These are phyloP conservation scores for Cantharis flavilabris DNA, from an alignment of 2,888 invertebrate genomes.

Conservation along the genomic window DNA sequence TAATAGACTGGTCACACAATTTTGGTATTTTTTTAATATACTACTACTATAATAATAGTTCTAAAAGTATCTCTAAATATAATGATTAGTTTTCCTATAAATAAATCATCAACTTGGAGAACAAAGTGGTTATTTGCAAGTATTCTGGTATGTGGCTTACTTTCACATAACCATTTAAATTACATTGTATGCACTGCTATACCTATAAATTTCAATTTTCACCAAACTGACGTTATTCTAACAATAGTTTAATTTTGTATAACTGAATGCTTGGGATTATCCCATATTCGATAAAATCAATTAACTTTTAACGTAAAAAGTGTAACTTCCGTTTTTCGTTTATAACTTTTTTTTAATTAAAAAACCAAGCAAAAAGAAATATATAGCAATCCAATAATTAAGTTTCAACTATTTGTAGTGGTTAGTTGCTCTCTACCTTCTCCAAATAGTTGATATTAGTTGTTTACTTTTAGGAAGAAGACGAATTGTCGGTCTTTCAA, in stretches of 20 bases:
- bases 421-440: neutral
- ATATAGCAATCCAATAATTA: neutral
- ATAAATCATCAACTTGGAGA: neutral
- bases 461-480: slow-evolving; percentile 33
- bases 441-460: slow-evolving; percentile 28
- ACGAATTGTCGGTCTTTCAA: slow-evolving; percentile 36
- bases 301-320: neutral
- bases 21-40: no score
- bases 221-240: neutral
- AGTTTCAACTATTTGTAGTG: neutral
- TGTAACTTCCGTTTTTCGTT: neutral
- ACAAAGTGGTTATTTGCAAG: neutral
- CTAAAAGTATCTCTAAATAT: neutral
- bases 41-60: no score
- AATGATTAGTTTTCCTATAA: neutral
- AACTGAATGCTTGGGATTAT: neutral
- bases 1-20: no score
- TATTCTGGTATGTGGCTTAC: neutral
- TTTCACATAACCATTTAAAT: neutral
- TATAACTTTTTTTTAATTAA: no score
- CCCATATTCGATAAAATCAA: neutral
- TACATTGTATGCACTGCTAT: neutral
- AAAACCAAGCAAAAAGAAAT: neutral
- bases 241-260: neutral
- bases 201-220: neutral